phyloP scores from a whole-genome alignment of 2,113 vertebrate genomes.

The Colinus virginianus region DNA sequence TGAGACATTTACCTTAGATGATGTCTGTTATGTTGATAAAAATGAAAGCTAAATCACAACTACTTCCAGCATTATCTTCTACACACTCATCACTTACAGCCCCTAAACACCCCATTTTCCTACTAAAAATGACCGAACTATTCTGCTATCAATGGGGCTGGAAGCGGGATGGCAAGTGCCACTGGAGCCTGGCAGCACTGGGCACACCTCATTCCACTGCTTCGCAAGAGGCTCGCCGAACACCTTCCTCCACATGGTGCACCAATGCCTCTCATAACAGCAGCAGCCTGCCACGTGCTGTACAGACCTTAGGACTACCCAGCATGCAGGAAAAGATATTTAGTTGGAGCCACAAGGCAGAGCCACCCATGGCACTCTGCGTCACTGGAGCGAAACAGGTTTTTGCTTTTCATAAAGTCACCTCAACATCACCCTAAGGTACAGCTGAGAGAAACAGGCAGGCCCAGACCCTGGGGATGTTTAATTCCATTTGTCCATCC shows the following conservation, averaged over 20 bases:
- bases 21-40: background rate
- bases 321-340: background rate
- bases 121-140: background rate
- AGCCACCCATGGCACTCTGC: background rate
- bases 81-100: background rate
- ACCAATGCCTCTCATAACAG: background rate
- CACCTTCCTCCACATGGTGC: background rate
- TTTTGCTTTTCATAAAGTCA: background rate
- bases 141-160: background rate
- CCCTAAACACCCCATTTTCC: background rate
- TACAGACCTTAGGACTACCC: background rate
- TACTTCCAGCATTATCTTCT: background rate
- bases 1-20: background rate
- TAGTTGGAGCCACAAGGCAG: background rate
- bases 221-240: background rate
- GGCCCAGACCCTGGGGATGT: background rate
- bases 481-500: background rate
- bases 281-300: fast-evolving
- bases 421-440: background rate
- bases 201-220: background rate
- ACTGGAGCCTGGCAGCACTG: background rate
- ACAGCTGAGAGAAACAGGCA: background rate
- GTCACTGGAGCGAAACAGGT: background rate
- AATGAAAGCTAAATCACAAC: background rate
- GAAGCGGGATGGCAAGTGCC: background rate